Percentiles rank a stretch among this genome's conserved stretches.
These are phyloP conservation scores for Neocrepidodera transversa DNA, from an alignment of 2,888 invertebrate genomes.

Conservation along the genomic window DNA sequence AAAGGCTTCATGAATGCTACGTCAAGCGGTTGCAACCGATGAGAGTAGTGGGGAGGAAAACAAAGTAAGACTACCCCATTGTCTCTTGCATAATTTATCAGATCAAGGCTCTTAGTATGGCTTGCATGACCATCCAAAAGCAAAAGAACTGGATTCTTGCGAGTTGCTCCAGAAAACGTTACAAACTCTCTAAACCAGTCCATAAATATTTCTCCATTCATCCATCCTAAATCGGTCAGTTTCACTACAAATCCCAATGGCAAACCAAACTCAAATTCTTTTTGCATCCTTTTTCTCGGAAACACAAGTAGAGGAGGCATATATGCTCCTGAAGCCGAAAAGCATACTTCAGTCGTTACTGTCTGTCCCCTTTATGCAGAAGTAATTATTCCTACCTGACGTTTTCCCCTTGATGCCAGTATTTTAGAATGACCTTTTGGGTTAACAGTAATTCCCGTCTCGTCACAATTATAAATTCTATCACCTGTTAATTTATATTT, in stretches of 20 bases:
- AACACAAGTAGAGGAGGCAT: conserved; percentile 25
- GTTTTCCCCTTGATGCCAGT: conserved; percentile 25
- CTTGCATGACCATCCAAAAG: conserved; percentile 31
- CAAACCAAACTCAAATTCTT: too few relatives aligned
- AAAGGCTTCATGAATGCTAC: background rate
- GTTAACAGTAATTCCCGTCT: conserved; percentile 45
- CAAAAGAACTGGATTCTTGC: conserved; percentile 29
- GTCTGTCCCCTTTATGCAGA: conserved; percentile 43
- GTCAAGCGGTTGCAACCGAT: background rate
- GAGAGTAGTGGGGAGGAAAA: conserved; percentile 42
- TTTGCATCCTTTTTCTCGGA: conserved; percentile 21
- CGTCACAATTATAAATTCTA: conserved; percentile 47
- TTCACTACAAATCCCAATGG: conserved; percentile 32
- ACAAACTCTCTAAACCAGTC: conserved; percentile 34
- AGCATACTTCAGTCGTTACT: conserved; percentile 37
- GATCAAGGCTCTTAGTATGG: conserved; percentile 1
- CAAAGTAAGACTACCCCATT: conserved; percentile 49
- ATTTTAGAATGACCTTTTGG: conserved; percentile 43
- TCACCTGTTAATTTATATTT: conserved; percentile 25
- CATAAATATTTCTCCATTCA: conserved; percentile 27
- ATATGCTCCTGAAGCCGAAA: conserved; percentile 13
- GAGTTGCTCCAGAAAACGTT: conserved; percentile 22
- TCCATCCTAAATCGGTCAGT: conserved; percentile 27
- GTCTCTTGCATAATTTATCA: conserved; percentile 47
- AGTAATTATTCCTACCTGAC: conserved; percentile 24